A percentile compares a stretch with the other conserved stretches of the same genome.
Conservation (phyloP, 2,888 invertebrate genomes). For the Lithophane socia region DNA sequence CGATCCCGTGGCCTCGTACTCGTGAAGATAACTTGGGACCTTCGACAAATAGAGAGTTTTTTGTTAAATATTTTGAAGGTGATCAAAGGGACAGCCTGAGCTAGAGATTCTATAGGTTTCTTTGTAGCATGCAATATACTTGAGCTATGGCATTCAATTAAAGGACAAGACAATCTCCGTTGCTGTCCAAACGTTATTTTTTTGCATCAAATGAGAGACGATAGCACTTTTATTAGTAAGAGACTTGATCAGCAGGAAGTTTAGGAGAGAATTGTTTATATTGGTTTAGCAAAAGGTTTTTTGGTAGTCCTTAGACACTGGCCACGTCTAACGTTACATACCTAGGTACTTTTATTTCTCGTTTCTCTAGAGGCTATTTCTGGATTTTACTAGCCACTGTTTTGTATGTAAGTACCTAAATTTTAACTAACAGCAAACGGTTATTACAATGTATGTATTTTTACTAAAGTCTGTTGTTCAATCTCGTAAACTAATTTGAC, state of each 20-base stretch:
- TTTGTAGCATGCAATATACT: neutral
- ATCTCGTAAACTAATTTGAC: no score
- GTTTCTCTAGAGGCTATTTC: neutral
- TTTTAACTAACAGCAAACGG: neutral
- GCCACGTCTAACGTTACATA: neutral
- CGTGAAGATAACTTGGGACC: slow-evolving; percentile 42
- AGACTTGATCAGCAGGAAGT: neutral
- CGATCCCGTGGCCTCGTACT: slow-evolving; percentile 39
- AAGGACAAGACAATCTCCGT: no score
- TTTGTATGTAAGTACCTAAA: neutral
- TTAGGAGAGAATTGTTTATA: neutral
- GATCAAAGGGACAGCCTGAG: neutral
- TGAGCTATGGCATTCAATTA: neutral
- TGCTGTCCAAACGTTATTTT: neutral
- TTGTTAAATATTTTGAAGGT: slow-evolving; percentile 19
- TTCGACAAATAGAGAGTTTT: slow-evolving; percentile 34
- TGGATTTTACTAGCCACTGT: neutral
- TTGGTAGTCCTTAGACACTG: neutral
- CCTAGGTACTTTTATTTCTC: neutral
- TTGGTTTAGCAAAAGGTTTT: neutral
- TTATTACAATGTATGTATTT: neutral
- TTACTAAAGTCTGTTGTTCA: no score
- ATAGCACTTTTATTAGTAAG: neutral
- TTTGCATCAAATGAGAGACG: neutral
- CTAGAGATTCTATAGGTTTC: neutral